Percentiles rank a stretch among this genome's conserved stretches.
phyloP scores from a whole-genome alignment of 2,888 invertebrate genomes.

The Ptychoptera contaminata region DNA sequence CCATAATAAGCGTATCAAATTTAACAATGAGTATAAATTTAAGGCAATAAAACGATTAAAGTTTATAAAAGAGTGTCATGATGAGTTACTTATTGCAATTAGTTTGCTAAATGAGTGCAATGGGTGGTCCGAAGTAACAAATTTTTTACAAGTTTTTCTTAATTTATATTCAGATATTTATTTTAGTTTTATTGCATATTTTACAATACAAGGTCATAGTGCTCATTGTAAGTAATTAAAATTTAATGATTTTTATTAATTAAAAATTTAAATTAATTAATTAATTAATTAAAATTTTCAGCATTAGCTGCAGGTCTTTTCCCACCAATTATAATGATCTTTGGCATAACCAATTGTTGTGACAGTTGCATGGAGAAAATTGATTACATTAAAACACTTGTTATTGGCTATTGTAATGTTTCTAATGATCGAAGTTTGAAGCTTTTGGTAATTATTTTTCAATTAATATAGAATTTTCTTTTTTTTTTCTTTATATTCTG shows the following conservation, averaged over 20 bases:
- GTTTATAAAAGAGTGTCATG: not conserved
- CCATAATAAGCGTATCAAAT: not conserved
- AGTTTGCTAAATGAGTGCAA: not conserved
- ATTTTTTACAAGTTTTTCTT: not conserved
- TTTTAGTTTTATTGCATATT: not conserved
- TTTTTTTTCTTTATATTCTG: too few relatives aligned
- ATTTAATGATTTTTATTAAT: not conserved
- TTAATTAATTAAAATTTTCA: too few relatives aligned
- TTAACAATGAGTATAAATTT: not conserved
- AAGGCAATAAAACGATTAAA: not conserved
- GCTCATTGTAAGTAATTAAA: not conserved
- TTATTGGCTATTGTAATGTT: too few relatives aligned
- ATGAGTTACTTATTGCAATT: not conserved
- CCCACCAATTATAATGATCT: not conserved
- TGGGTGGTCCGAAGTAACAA: not conserved
- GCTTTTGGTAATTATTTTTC: too few relatives aligned
- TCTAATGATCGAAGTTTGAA: too few relatives aligned
- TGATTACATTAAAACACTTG: too few relatives aligned
- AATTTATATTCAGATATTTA: not conserved
- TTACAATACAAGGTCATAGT: not conserved
- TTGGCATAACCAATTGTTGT: not conserved
- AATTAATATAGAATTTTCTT: too few relatives aligned
- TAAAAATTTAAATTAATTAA: not conserved
- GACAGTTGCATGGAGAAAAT: not conserved
- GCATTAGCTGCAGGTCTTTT: too few relatives aligned